Conservation (phyloP, 2,888 invertebrate genomes). For the Drepana falcataria region DNA sequence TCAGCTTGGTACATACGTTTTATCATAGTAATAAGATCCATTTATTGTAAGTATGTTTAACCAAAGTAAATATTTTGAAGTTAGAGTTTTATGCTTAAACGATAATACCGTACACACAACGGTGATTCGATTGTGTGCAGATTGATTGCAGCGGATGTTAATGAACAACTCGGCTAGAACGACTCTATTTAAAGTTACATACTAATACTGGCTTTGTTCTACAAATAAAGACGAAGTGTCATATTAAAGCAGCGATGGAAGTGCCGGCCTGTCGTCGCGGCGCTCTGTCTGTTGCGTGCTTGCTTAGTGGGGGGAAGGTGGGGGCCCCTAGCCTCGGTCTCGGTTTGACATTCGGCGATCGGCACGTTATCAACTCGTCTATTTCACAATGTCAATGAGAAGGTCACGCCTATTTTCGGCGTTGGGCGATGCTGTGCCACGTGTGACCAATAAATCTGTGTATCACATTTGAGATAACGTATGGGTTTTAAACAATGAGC, state of each 20-base stretch:
- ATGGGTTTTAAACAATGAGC: not conserved
- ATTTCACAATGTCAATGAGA: slow-evolving; percentile 80
- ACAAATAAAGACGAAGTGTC: slow-evolving; percentile 17
- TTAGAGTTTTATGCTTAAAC: slow-evolving; percentile 14
- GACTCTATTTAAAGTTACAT: slow-evolving; percentile 9
- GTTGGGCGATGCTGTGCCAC: slow-evolving; percentile 45
- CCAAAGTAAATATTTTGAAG: slow-evolving; percentile 19
- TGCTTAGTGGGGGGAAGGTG: slow-evolving; percentile 40
- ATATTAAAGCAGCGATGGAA: slow-evolving; percentile 49
- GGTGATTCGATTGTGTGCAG: slow-evolving; percentile 45
- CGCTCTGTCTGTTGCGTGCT: slow-evolving; percentile 35
- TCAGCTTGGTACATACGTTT: not conserved
- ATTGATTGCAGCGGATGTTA: slow-evolving; percentile 28
- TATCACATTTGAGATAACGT: not conserved
- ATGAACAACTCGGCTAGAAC: slow-evolving; percentile 13
- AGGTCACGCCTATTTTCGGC: slow-evolving; percentile 74
- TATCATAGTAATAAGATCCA: not conserved
- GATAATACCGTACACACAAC: slow-evolving; percentile 22
- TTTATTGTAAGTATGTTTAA: slow-evolving; percentile 9
- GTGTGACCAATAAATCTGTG: slow-evolving; percentile 29
- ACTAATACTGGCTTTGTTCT: slow-evolving; percentile 24
- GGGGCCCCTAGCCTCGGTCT: slow-evolving; percentile 67
- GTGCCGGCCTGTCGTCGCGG: slow-evolving; percentile 29
- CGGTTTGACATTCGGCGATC: slow-evolving; percentile 69
- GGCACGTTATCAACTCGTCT: slow-evolving; percentile 72